These are phyloP conservation scores for Calliopsis andreniformis DNA, from an alignment of 1,140 invertebrate genomes.

Conservation along the genomic window DNA sequence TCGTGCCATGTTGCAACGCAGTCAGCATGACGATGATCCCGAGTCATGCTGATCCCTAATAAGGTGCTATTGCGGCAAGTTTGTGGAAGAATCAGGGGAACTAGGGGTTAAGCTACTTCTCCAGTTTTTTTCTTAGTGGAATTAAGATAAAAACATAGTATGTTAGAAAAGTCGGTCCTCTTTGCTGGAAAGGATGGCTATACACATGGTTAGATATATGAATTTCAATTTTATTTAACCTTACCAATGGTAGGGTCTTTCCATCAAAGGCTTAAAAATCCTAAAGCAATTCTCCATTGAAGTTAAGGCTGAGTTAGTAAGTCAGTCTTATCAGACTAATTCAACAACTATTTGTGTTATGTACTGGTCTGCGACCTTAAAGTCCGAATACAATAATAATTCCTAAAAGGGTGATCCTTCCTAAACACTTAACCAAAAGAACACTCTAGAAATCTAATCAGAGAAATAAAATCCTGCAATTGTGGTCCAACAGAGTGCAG, in stretches of 20 bases:
- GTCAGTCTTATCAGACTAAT: no score
- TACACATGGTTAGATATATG: no score
- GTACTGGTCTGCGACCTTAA: no score
- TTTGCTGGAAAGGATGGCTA: no score
- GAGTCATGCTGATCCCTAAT: slow-evolving; percentile 25
- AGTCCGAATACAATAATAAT: no score
- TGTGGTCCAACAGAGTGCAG: neutral
- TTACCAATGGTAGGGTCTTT: no score
- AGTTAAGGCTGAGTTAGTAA: no score
- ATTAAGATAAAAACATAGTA: slow-evolving; percentile 23
- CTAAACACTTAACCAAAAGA: neutral
- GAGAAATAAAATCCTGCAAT: neutral
- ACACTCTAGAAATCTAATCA: neutral
- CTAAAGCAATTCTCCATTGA: no score
- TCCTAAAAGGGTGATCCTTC: neutral
- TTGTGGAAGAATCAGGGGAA: neutral
- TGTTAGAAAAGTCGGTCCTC: no score
- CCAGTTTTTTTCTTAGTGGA: neutral
- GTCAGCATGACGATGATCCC: slow-evolving; percentile 53
- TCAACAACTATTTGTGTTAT: no score
- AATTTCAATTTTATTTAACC: no score
- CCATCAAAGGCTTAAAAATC: no score
- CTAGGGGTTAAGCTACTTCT: neutral
- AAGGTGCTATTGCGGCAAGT: slow-evolving; percentile 30
- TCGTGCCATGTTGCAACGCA: slow-evolving; percentile 16